Base-by-base conservation (phyloP, 2,797 vertebrate genomes). In the Tokudaia tokunoshimensis region DNA sequence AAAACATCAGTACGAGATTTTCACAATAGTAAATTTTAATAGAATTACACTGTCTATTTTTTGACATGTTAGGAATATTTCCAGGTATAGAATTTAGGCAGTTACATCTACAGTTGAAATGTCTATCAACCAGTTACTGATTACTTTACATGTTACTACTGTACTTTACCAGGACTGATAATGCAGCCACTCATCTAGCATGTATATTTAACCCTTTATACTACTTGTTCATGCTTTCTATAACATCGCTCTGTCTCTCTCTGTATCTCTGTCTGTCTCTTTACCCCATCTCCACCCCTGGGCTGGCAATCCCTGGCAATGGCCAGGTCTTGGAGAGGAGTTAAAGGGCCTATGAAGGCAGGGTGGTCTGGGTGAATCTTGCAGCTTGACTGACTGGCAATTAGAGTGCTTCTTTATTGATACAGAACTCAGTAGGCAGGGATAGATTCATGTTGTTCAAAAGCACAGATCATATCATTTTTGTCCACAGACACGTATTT, bases 31-130 rank as follows among this genome's bases (percentile, higher is more conserved):
- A 57, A 91, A 50, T 70, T 76, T 76, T 57, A 91, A 47, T 57
- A 61, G 67, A 80, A 87, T 11, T 90, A 13, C 70, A 47, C 11
- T 52, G 50, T 88, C 37, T 75, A 14, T 4, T 94, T 55, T 34
- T 89, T 75, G 44, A 65, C 19, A 91, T 94, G 19, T 67, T 92
- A 78, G 90, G 1, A 59, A 7, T 59, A 59, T 59, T 59, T 70
- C 47, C 50, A 65, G 82, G 29, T 90, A 82, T 57, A 76, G 8
- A 89, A 61, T 89, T 96, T 94, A 75, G 10, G 89, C 85, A 31
- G 65, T 67, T 52, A 80, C 8, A 82, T 41, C 44, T 44, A 47
- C 75, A 86, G 1, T 6, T 89, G 19, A 81, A 57, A 55, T 52
- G 10, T 59, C 55, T 34, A 59, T 57, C 50, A 94, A 50, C 50